Evolutionary conservation across 2,888 invertebrate genomes (phyloP).

Genomic region (Hylaea fasciaria): DNA sequence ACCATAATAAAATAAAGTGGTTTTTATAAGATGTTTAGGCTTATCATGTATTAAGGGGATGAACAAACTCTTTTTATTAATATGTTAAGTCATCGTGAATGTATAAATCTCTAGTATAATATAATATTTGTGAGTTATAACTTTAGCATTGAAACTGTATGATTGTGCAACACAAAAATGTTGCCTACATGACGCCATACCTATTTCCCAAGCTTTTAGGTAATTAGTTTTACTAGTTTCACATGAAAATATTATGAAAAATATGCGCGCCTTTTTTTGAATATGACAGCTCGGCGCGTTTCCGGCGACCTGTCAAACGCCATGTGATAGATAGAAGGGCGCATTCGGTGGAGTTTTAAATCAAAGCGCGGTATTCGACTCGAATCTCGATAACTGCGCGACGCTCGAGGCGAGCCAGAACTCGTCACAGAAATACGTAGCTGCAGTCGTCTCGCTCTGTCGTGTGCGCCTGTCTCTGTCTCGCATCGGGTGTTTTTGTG

Average conservation of each 20-base stretch:
- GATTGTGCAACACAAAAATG: slow-evolving; percentile 49
- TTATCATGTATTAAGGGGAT: not conserved
- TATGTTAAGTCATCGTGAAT: not conserved
- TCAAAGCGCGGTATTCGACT: slow-evolving; percentile 80
- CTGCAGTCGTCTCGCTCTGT: slow-evolving; percentile 63
- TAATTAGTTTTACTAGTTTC: slow-evolving; percentile 32
- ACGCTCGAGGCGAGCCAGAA: slow-evolving; percentile 79
- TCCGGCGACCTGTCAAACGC: slow-evolving; percentile 84
- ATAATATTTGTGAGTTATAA: not conserved
- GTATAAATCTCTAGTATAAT: not conserved
- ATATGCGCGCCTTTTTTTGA: slow-evolving; percentile 78
- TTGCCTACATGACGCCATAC: slow-evolving; percentile 41
- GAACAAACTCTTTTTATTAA: not conserved
- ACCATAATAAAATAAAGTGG: no score
- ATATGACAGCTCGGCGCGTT: slow-evolving; percentile 78
- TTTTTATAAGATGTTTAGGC: no score
- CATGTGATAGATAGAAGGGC: slow-evolving; percentile 85
- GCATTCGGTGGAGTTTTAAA: slow-evolving; percentile 82
- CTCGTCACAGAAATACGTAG: slow-evolving; percentile 81
- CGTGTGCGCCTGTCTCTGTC: slow-evolving; percentile 64
- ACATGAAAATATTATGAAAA: slow-evolving; percentile 49
- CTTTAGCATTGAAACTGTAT: slow-evolving; percentile 30
- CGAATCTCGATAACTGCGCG: slow-evolving; percentile 77
- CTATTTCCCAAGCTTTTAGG: slow-evolving; percentile 38
- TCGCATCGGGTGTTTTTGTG: slow-evolving; percentile 81